phyloP scores from a whole-genome alignment of 2,797 vertebrate genomes.

The Spondyliosoma cantharus region DNA sequence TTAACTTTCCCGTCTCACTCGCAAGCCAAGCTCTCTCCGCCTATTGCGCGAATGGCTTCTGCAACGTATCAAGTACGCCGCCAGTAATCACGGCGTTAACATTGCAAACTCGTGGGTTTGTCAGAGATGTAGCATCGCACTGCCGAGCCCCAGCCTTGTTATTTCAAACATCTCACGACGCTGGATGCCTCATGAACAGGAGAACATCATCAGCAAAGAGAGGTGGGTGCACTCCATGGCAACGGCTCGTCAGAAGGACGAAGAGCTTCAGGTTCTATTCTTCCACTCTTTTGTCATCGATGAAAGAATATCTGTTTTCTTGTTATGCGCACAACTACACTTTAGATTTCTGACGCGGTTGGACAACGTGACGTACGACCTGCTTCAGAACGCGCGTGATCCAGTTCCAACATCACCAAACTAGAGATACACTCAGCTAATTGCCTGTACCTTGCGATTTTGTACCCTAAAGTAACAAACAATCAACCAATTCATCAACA shows the following conservation, averaged over 20 bases:
- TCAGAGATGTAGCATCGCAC: background rate
- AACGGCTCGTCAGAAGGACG: background rate
- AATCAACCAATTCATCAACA: background rate
- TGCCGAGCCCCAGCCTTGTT: conserved; percentile 3
- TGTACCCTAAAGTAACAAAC: background rate
- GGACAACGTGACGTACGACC: background rate
- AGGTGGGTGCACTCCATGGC: background rate
- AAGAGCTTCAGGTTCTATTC: background rate
- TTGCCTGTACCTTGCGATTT: background rate
- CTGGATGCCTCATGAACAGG: background rate
- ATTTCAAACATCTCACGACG: background rate
- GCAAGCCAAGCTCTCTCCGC: background rate
- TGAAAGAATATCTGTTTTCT: background rate
- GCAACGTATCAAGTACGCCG: background rate
- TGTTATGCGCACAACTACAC: background rate
- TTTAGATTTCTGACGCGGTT: background rate
- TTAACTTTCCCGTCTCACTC: background rate
- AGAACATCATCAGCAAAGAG: background rate
- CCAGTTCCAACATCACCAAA: background rate
- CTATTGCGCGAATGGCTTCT: conserved; percentile 6
- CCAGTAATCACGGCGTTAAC: background rate
- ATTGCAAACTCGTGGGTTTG: background rate
- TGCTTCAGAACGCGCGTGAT: background rate
- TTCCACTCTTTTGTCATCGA: too few species aligned
- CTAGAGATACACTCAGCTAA: background rate